Base-by-base conservation (phyloP, 2,113 vertebrate species). In the Chlorocebus sabaeus region DNA sequence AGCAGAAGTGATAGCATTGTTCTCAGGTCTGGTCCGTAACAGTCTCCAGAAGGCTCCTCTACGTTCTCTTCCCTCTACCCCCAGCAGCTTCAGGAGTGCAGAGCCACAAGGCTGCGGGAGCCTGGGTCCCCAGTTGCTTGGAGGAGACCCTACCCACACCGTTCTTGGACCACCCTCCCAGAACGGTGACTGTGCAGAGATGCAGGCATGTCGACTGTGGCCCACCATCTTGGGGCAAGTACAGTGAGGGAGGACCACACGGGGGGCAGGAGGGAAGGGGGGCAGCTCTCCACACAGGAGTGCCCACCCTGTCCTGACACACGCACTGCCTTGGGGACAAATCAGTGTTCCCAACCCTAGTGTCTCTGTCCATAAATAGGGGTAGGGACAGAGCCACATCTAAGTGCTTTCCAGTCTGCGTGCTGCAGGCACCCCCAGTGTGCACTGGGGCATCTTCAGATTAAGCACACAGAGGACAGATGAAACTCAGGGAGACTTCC, bases 1-100 rank as follows among this genome's bases (percentile, higher is more conserved):
- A 73, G 27, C 5, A 8, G 27, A 45, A 22, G 1, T 1, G 1
- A 18, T 0, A 0, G 17, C 0, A 14, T 0, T 17, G 11, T 57
- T 43, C 75, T 13, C 0, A 0, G 64, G 17, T 57, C 20, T 35
- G 35, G 27, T 22, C 40, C 20, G 1, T 13, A 10, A 17, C 22
- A 3, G 2, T 55, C 38, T 45, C 43, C 55, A 68, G n/a, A 75
- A n/a, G 30, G 52, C 11, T 5, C 23, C 32, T 59, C 17, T 35
- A 32, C 3, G 4, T n/a, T 11, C 35, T 32, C 8, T 13, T 23
- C 38, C 13, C 4, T 14, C 27, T 27, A 16, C 16, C 30, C 30
- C 22, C 22, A 61, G 68, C 22, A 3, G 22, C 27, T 23, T 76
- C 18, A 2, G 45, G 55, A 5, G 10, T 3, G 6, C 45, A 30